A percentile compares a stretch with the other conserved stretches of the same genome.
Conservation (phyloP, 2,888 invertebrate species). For the Lordiphosa fenestrarum region DNA sequence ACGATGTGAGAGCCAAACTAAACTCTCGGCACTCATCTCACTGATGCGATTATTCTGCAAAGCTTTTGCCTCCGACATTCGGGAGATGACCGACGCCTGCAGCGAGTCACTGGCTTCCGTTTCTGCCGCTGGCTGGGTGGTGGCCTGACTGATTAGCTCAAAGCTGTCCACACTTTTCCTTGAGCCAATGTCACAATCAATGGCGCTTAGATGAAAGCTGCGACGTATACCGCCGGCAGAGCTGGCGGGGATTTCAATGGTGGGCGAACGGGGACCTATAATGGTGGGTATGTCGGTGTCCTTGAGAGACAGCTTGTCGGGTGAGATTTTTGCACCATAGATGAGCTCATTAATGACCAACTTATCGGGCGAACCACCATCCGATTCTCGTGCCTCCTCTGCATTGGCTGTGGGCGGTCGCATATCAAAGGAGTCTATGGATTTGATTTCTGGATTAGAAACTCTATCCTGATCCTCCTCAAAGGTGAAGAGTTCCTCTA, state of each 20-base stretch:
- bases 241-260: conserved; percentile 86
- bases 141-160: conserved; percentile 77
- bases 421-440: conserved; percentile 81
- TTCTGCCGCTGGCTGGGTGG: conserved; percentile 20
- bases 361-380: conserved; percentile 80
- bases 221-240: conserved; percentile 70
- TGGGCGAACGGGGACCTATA: conserved; percentile 83
- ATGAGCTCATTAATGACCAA: conserved; percentile 81
- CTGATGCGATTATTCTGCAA: conserved; percentile 84
- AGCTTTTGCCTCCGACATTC: conserved; percentile 77
- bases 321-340: conserved; percentile 78
- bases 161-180: conserved; percentile 82
- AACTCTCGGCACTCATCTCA: conserved; percentile 92
- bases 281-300: conserved; percentile 66
- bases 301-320: conserved; percentile 74
- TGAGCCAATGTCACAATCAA: conserved; percentile 85
- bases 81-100: conserved; percentile 78
- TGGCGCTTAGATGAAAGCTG: conserved; percentile 82
- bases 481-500: conserved; percentile 86
- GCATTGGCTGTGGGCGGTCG: conserved; percentile 80
- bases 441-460: conserved; percentile 76
- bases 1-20: conserved; percentile 95
- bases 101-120: conserved; percentile 70
- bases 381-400: conserved; percentile 81
- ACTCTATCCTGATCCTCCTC: conserved; percentile 81